Evolutionary conservation across 2,113 vertebrate species (phyloP).

Genomic region (Paratilapia polleni): DNA sequence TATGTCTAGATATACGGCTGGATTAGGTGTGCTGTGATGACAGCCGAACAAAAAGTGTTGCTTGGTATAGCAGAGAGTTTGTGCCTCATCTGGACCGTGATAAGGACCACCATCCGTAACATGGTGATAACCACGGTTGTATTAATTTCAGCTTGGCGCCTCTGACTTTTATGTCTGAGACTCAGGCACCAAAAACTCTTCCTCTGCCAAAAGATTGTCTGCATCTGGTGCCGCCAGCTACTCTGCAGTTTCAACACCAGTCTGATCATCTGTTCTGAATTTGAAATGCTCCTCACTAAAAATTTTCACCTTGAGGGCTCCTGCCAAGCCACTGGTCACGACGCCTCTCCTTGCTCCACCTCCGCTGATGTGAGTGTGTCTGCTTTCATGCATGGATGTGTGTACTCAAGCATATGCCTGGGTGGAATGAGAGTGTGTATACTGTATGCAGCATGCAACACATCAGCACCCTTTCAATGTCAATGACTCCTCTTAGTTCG

Average conservation of each 20-base stretch:
- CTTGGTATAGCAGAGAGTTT: background rate
- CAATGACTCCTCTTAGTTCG: slow-evolving; percentile 21
- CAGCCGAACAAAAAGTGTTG: background rate
- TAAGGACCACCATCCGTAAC: slow-evolving; percentile 32
- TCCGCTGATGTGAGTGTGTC: slow-evolving; percentile 14
- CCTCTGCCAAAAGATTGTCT: slow-evolving; percentile 54
- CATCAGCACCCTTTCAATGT: slow-evolving; percentile 39
- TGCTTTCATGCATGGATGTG: background rate
- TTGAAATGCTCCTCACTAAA: slow-evolving; percentile 57
- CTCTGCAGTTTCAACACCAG: slow-evolving; percentile 37
- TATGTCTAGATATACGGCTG: slow-evolving; percentile 13
- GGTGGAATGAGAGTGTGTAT: background rate
- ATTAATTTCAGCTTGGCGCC: slow-evolving; percentile 31
- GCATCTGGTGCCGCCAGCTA: slow-evolving; percentile 46
- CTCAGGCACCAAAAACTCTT: slow-evolving; percentile 27
- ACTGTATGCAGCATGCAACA: background rate
- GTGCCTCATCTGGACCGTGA: slow-evolving; percentile 20
- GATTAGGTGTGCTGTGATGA: slow-evolving; percentile 5
- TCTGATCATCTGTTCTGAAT: slow-evolving; percentile 71
- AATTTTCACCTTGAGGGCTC: slow-evolving; percentile 60
- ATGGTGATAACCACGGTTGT: slow-evolving; percentile 32
- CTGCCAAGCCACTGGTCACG: slow-evolving; percentile 65
- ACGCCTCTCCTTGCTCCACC: slow-evolving; percentile 29
- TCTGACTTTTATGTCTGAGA: slow-evolving; percentile 43
- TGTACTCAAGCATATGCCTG: background rate